Evolutionary conservation across 2,113 vertebrate species (phyloP).

Genomic region (Mesocricetus auratus): DNA sequence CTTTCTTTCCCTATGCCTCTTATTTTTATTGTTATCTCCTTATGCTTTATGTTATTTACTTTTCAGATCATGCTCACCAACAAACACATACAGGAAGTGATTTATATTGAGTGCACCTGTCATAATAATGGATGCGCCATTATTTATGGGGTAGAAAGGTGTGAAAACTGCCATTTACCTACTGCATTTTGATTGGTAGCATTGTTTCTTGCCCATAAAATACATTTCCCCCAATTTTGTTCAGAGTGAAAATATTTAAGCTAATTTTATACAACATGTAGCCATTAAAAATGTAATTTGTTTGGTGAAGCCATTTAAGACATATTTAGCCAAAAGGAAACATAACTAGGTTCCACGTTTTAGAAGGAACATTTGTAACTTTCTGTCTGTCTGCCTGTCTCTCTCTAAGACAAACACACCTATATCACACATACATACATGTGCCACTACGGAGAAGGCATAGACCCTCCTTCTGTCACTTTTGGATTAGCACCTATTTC

Average conservation of each 20-base stretch:
- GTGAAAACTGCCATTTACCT: constrained; percentile 31
- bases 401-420: neutral
- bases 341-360: neutral
- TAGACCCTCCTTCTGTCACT: neutral
- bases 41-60: neutral
- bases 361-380: neutral
- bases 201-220: constrained; percentile 10
- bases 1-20: neutral
- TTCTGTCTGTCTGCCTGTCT: neutral
- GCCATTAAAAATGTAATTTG: neutral
- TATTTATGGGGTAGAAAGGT: constrained; percentile 2
- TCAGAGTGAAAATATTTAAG: constrained; percentile 47
- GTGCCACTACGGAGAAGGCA: neutral
- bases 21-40: constrained; percentile 2
- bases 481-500: neutral
- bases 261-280: constrained; percentile 7
- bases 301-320: neutral
- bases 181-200: constrained; percentile 41
- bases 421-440: neutral
- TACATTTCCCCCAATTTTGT: neutral
- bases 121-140: constrained; percentile 8
- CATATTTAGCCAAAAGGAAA: neutral
- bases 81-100: neutral
- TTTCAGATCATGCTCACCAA: constrained; percentile 2
- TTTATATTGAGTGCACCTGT: constrained; percentile 9